phyloP scores from a whole-genome alignment of 1,140 invertebrate species.

The Ostrea edulis region DNA sequence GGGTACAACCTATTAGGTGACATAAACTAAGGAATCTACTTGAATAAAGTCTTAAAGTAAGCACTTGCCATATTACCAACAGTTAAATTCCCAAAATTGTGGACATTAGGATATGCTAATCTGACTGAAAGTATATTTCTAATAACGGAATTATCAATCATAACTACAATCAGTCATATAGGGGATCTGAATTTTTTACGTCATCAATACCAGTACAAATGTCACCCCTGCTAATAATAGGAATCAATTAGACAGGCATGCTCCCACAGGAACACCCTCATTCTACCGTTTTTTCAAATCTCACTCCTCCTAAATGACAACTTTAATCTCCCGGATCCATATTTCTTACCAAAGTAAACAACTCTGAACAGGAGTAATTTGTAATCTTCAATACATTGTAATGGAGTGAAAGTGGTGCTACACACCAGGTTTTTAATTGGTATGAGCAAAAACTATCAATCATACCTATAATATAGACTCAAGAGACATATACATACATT shows the following conservation, averaged over 20 bases:
- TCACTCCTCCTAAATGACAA: not conserved
- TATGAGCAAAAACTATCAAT: not conserved
- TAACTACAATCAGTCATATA: not conserved
- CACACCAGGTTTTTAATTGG: not conserved
- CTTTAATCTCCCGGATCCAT: not conserved
- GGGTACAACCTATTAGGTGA: not conserved
- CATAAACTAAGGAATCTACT: not conserved
- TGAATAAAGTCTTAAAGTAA: not conserved
- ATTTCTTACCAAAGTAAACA: slow-evolving; percentile 11
- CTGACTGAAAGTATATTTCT: not conserved
- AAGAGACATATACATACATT: not conserved
- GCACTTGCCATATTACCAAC: not conserved
- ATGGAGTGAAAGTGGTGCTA: not conserved
- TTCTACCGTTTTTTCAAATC: not conserved
- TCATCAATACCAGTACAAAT: not conserved
- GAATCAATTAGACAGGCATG: not conserved
- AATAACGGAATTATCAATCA: not conserved
- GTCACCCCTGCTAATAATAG: not conserved
- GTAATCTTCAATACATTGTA: not conserved
- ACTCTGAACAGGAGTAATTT: not conserved
- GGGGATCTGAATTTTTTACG: not conserved
- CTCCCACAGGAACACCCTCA: not conserved
- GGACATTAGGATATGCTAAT: not conserved
- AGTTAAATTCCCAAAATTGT: not conserved
- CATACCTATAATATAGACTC: not conserved